A percentile compares a stretch with the other conserved stretches of the same genome.
These are phyloP conservation scores for Hesperophylax magnus DNA, from an alignment of 1,140 invertebrate species.

Conservation along the genomic window DNA sequence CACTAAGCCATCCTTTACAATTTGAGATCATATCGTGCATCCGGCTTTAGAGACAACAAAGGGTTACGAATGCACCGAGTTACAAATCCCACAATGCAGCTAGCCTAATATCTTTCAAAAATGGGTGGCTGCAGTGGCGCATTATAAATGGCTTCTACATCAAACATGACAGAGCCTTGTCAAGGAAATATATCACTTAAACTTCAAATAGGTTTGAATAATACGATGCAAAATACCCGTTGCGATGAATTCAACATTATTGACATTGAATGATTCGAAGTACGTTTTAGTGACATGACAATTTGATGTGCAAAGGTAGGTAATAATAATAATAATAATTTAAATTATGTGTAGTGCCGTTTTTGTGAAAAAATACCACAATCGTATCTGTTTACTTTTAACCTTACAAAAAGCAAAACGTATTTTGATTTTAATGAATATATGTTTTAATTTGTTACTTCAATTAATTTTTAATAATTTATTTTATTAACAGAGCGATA, in stretches of 20 bases:
- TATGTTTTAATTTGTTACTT: no score
- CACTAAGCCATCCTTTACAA: conserved; percentile 9
- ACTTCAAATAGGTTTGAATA: neutral
- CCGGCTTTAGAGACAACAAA: conserved; percentile 22
- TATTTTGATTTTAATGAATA: no score
- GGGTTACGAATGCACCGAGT: conserved; percentile 17
- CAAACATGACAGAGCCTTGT: conserved; percentile 9
- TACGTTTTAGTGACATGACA: neutral
- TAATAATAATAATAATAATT: no score
- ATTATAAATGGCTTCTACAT: neutral
- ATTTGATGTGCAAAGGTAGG: no score
- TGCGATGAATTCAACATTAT: neutral
- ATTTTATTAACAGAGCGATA: no score
- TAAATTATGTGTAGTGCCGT: no score
- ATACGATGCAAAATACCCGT: neutral
- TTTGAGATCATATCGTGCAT: conserved; percentile 19
- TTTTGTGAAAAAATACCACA: no score
- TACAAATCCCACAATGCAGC: neutral
- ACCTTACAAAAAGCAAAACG: no score
- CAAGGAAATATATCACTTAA: conserved; percentile 1
- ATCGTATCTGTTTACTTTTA: no score
- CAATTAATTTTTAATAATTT: no score
- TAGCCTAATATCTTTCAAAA: neutral
- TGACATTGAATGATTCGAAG: conserved; percentile 12
- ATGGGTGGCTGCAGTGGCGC: neutral